Base-by-base conservation (phyloP, 2,888 invertebrate genomes). In the Heliconius cydno region DNA sequence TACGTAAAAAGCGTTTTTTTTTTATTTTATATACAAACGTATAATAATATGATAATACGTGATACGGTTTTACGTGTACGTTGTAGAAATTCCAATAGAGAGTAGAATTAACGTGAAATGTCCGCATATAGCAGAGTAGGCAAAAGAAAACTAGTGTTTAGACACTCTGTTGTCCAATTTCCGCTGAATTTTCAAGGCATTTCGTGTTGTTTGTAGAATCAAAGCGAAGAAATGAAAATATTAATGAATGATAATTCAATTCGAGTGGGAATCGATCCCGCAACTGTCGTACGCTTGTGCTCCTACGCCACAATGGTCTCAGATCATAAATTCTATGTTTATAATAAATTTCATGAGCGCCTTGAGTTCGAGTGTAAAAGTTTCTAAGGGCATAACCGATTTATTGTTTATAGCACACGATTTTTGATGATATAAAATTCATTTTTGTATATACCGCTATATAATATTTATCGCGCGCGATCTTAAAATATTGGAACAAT, bases 1-100 rank as follows among this genome's bases (percentile, higher is more conserved):
- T 80, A 80, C 60, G 70, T 80, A 77, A 80, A 80, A 68, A 68
- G 60, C 46, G 7, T 19, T 52, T 77, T 68, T 80, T 80, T 80
- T 68, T 12, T 52, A 19, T 80, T 74, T 80, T 68, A 74, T 78
- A 78, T 67, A 74, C 41, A 74, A 75, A 75, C 28, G 75, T 41
- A 73, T 73, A 66, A n/a, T 60, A 73, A 73, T 73, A 73, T 73
- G 30, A 75, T 75, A 65, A 75, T 75, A 75, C 75, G 75, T 75
- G 75, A 46, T 46, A 65, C 75, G 13, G 12, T 65, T 65, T 66
- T 65, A 66, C 75, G 75, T 75, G 75, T 75, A 28, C 41, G 65
- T 75, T 63, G 72, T 72, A 34, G 70, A 41, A 70, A 25, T 38
- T 73, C 1, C n/a, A 41, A 65, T 22, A 19, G 2, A 41, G 28